Percentiles rank a stretch among this genome's conserved stretches.
Evolutionary conservation across 2,888 invertebrate genomes (phyloP).

Genomic region (Charanyca ferruginea): DNA sequence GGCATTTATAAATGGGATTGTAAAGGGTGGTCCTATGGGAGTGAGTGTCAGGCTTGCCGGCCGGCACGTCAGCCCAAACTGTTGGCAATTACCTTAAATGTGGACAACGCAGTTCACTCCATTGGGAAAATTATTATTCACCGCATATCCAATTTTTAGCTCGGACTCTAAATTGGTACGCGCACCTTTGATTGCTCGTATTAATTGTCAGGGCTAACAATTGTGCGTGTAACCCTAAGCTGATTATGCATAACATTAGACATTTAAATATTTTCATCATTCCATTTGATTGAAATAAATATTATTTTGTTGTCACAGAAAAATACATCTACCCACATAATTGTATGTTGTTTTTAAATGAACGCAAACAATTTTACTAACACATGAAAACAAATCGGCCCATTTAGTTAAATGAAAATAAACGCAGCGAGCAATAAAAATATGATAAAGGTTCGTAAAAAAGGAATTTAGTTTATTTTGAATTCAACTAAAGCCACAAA

Average conservation of each 20-base stretch:
- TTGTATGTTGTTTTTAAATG: conserved; percentile 30
- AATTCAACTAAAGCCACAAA: conserved; percentile 41
- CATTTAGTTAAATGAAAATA: conserved; percentile 47
- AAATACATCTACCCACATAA: not conserved
- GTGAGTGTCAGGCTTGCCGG: conserved; percentile 86
- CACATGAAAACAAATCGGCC: conserved; percentile 45
- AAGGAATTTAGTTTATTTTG: conserved; percentile 41
- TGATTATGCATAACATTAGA: conserved; percentile 28
- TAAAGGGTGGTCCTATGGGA: conserved; percentile 86
- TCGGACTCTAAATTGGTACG: conserved; percentile 81
- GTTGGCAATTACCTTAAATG: conserved; percentile 90
- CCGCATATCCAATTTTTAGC: conserved; percentile 88
- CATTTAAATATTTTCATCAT: conserved; percentile 15
- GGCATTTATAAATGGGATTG: conserved; percentile 89
- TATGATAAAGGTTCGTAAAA: conserved; percentile 48
- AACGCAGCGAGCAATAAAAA: conserved; percentile 38
- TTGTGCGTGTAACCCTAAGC: conserved; percentile 35
- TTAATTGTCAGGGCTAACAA: conserved; percentile 73
- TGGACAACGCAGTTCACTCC: conserved; percentile 88
- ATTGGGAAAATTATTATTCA: conserved; percentile 89
- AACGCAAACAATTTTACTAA: conserved; percentile 25
- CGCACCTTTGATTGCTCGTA: conserved; percentile 81
- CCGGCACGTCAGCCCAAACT: conserved; percentile 89
- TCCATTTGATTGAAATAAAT: conserved; percentile 22
- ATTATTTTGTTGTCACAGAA: conserved; percentile 10